Evolutionary conservation across 1,140 invertebrate species (phyloP).

Genomic region (fruit fly (Drosophila melanogaster)): DNA sequence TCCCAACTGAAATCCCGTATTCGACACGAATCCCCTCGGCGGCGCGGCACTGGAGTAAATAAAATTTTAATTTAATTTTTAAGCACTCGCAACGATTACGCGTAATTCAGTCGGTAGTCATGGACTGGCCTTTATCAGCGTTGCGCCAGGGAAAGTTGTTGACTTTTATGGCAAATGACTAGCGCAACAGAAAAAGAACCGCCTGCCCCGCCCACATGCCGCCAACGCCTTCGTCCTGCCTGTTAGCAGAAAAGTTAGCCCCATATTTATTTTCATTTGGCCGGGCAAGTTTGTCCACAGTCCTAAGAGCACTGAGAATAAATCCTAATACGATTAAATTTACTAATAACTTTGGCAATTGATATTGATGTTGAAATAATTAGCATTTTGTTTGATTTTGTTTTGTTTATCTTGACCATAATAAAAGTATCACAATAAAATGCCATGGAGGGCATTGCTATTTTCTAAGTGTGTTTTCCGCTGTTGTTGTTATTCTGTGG

Average conservation of each 20-base stretch:
- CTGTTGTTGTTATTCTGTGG: conserved; percentile 15
- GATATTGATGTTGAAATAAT: background rate
- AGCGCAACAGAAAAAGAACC: conserved; percentile 20
- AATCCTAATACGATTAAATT: background rate
- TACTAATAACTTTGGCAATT: background rate
- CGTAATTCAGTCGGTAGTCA: conserved; percentile 65
- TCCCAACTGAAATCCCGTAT: conserved; percentile 7
- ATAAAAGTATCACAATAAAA: no score
- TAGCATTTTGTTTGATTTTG: no score
- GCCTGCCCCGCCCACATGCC: background rate
- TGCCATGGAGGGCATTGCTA: background rate
- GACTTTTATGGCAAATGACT: conserved; percentile 77
- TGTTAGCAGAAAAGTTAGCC: conserved; percentile 39
- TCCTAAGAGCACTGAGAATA: conserved; percentile 11
- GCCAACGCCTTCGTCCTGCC: background rate
- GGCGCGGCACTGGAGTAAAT: conserved; percentile 58
- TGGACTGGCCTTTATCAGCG: conserved; percentile 64
- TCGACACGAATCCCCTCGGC: background rate
- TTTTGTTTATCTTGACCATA: no score
- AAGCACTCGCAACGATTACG: conserved; percentile 76
- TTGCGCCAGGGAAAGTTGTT: conserved; percentile 70
- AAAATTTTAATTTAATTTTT: conserved; percentile 82
- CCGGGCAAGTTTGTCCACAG: conserved; percentile 28
- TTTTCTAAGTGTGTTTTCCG: background rate
- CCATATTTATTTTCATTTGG: conserved; percentile 71